Conservation (phyloP, 2,888 invertebrate genomes). For the Eristalinus sepulchralis region DNA sequence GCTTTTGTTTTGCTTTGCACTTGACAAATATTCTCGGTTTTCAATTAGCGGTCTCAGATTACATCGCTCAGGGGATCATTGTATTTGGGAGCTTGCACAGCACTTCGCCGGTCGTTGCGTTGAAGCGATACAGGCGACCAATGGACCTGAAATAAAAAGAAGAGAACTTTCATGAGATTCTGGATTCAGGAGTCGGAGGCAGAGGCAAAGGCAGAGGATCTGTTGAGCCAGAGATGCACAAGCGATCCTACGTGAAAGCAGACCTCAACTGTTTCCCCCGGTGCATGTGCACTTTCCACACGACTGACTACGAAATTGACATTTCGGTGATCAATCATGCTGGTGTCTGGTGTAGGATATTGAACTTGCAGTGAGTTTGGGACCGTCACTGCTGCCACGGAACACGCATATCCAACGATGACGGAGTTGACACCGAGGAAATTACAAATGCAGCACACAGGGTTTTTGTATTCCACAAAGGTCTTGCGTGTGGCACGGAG, state of each 20-base stretch:
- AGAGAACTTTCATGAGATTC: background rate
- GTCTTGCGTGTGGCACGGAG: background rate
- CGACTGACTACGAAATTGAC: conserved; percentile 60
- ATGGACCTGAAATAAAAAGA: conserved; percentile 41
- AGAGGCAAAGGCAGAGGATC: conserved; percentile 20
- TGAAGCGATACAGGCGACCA: background rate
- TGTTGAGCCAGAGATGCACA: background rate
- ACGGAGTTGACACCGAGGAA: conserved; percentile 58
- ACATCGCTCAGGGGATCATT: conserved; percentile 22
- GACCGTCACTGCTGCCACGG: conserved; percentile 5
- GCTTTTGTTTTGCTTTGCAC: background rate
- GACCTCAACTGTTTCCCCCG: background rate
- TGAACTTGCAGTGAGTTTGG: conserved; percentile 46
- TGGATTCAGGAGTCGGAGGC: no score
- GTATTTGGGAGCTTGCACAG: conserved; percentile 21
- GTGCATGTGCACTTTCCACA: conserved; percentile 50
- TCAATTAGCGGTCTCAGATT: conserved; percentile 24
- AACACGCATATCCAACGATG: conserved; percentile 41
- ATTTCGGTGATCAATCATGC: conserved; percentile 67
- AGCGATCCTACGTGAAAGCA: background rate
- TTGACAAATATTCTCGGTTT: conserved; percentile 17
- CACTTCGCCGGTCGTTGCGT: conserved; percentile 23
- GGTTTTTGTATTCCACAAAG: background rate
- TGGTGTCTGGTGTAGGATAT: conserved; percentile 61
- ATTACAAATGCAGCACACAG: conserved; percentile 46